A percentile compares a stretch with the other conserved stretches of the same genome.
Conservation (phyloP, 2,888 invertebrate genomes). For the Cheiracanthium punctorium region DNA sequence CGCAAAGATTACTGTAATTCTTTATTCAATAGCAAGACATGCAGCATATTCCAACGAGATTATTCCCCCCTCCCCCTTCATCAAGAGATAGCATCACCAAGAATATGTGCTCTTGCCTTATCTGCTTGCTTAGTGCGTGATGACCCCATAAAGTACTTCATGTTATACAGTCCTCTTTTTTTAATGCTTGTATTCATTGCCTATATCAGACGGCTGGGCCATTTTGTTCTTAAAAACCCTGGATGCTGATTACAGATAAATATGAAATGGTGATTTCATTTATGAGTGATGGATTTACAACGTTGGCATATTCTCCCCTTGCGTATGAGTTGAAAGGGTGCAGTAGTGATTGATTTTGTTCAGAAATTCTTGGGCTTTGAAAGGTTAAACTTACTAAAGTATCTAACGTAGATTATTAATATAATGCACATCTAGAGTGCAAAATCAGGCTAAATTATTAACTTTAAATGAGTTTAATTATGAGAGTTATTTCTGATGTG, state of each 20-base stretch:
- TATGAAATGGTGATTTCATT: not conserved
- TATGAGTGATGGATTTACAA: not conserved
- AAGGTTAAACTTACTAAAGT: too few relatives aligned
- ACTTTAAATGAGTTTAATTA: too few relatives aligned
- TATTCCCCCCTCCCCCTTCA: constrained; percentile 7
- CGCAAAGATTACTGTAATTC: constrained; percentile 49
- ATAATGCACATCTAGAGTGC: too few relatives aligned
- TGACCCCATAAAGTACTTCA: constrained; percentile 49
- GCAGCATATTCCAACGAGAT: constrained; percentile 35
- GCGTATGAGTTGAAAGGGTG: not conserved
- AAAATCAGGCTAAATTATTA: too few relatives aligned
- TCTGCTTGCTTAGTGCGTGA: constrained; percentile 30
- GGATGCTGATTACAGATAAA: constrained; percentile 21
- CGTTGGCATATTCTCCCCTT: not conserved
- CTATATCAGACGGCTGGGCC: constrained; percentile 18
- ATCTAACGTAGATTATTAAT: too few relatives aligned
- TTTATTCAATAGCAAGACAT: constrained; percentile 55
- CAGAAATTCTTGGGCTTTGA: not conserved
- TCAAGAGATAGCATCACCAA: constrained; percentile 41
- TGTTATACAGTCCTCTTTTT: constrained; percentile 19
- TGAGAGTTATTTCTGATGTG: too few relatives aligned
- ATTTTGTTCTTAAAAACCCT: constrained; percentile 29
- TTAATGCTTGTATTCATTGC: not conserved
- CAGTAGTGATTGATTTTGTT: not conserved
- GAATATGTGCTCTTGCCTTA: constrained; percentile 37